Conservation (phyloP, 2,888 invertebrate genomes). For the Hypolimnas misippus region DNA sequence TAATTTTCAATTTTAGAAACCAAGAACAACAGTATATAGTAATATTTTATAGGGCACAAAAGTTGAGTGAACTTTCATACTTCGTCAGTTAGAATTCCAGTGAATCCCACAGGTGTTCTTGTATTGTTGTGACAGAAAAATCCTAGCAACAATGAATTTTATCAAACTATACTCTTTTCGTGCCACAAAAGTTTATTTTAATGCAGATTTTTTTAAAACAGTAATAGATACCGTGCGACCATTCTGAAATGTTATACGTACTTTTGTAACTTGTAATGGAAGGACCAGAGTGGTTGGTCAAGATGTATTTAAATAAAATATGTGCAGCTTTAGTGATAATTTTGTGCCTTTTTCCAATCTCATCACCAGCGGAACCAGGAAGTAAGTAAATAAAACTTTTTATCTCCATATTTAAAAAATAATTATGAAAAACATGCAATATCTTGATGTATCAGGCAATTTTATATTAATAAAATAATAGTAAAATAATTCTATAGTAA, state of each 20-base stretch:
- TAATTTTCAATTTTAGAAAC: conserved; percentile 14
- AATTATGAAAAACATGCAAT: not conserved
- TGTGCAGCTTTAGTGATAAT: conserved; percentile 56
- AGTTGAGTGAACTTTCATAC: conserved; percentile 79
- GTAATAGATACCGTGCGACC: conserved; percentile 34
- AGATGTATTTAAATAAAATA: conserved; percentile 64
- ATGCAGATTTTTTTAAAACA: conserved; percentile 19
- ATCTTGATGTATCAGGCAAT: no score
- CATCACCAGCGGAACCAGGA: conserved; percentile 57
- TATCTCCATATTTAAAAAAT: not conserved
- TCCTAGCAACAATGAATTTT: conserved; percentile 73
- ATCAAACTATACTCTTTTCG: conserved; percentile 33
- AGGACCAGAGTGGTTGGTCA: conserved; percentile 75
- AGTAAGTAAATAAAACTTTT: conserved; percentile 51
- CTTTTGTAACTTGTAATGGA: conserved; percentile 67
- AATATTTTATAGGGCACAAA: conserved; percentile 54
- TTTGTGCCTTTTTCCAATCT: conserved; percentile 50
- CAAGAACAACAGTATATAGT: conserved; percentile 18
- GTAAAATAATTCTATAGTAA: no score
- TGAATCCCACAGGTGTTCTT: conserved; percentile 75
- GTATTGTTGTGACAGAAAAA: conserved; percentile 72
- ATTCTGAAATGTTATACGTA: conserved; percentile 40
- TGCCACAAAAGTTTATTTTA: conserved; percentile 25
- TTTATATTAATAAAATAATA: no score
- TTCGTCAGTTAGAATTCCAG: conserved; percentile 56